These are phyloP conservation scores for Caenorhabditis zanzibari DNA, from an alignment of 2,888 invertebrate species.

Conservation along the genomic window DNA sequence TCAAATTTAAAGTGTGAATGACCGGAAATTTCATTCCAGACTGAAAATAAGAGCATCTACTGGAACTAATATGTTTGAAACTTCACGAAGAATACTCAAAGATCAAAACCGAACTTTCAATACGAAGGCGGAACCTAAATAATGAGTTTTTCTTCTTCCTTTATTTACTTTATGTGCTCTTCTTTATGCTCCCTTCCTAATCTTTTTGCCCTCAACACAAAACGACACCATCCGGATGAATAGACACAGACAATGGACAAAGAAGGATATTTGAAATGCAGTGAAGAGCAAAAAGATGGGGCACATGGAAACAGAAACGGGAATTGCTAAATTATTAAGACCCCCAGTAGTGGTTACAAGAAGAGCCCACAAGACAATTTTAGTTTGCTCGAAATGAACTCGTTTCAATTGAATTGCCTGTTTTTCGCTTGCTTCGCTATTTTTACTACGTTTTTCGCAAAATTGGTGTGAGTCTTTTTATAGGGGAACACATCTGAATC, in stretches of 20 bases:
- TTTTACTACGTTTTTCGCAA: constrained; percentile 37
- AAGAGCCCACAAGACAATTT: background rate
- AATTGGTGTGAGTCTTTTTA: constrained; percentile 39
- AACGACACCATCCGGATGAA: constrained; percentile 38
- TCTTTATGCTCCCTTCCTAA: background rate
- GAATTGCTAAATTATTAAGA: constrained; percentile 23
- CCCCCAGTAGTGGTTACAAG: background rate
- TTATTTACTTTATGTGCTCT: constrained; percentile 1
- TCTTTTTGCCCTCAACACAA: background rate
- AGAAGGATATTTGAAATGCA: constrained; percentile 46
- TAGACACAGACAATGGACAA: constrained; percentile 1
- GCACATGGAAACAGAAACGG: background rate
- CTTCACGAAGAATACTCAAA: no score
- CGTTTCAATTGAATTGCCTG: constrained; percentile 21
- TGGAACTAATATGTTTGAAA: no score
- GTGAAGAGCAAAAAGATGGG: constrained; percentile 13
- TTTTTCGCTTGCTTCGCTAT: constrained; percentile 44
- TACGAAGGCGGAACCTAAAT: background rate
- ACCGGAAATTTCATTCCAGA: no score
- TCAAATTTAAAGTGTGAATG: no score
- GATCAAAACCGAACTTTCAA: no score
- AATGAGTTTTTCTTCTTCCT: constrained; percentile 3
- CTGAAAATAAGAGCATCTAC: no score
- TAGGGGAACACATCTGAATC: no score
- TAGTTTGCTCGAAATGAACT: background rate